Base-by-base conservation (phyloP, 2,113 vertebrate genomes). In the Centropus unirufus region DNA sequence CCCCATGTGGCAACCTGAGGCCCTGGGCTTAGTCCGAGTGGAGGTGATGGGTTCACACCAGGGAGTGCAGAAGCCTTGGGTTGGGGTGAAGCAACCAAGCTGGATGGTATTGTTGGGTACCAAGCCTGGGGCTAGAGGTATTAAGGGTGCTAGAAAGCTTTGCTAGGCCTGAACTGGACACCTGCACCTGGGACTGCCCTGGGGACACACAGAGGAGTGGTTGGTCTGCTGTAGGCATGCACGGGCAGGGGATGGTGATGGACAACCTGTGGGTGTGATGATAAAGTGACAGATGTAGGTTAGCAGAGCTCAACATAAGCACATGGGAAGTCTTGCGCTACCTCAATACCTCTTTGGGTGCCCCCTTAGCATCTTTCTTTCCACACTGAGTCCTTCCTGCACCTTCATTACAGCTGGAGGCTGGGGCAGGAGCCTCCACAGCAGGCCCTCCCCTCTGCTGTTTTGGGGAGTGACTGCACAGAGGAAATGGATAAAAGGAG, bases 401-500 rank as follows among this genome's bases (percentile, higher is more conserved):
- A 52, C 88, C 87, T 90, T 93, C 47, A 14, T 36, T 92, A 75
- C 81, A 95, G 86, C 79, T 87, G 58, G 83, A 93, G 80, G 42
- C 46, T 76, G 89, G 68, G 78, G n/a, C 62, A 77, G 64, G n/a
- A 95, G 49, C n/a, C 66, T 70, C 26, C 67, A 36, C 51, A 89
- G 76, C 64, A 59, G 73, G 55, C 66, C 77, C 62, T 93, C 58
- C 75, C 49, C 92, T 90, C 69, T 39, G 52, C 80, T 8, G 5
- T 88, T 92, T 91, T 1, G 2, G 80, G 90, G 68, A 90, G 74
- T 84, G 79, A 94, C 95, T 95, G 96, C 11, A 9, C 93, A 85
- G 91, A 96, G 97, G 97, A 98, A 97, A 91, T 93, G 92, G 94
- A 96, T 96, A 67, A 95, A 97, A 97, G 86, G 93, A 96, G 81